Base-by-base conservation (phyloP, 2,797 vertebrate species). In the Onychomys torridus region DNA sequence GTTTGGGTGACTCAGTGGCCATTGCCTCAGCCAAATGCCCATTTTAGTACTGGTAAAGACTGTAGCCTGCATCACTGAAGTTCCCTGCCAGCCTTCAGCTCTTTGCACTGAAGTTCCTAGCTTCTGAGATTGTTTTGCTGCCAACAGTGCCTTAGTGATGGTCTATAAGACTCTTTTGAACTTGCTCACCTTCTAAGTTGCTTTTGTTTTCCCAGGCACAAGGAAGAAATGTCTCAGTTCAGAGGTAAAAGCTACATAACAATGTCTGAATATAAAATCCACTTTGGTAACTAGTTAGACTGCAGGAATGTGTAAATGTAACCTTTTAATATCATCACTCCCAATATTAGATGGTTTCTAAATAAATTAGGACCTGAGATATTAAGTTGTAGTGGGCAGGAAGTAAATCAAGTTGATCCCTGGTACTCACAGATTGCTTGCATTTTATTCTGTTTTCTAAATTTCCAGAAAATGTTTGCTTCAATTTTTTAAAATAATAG, bases 341-440 rank as follows among this genome's bases (percentile, higher is more conserved):
- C 3, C 14, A 85, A 37, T 4, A 88, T 65, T 67, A 84, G 78
- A 16, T 0, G 37, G 34, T 83, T 89, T 7, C 40, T 67, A 90
- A 81, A 63, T 88, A 77, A 81, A 52, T 96, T 78, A 89, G 11
- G 16, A 57, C 43, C 77, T 34, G 49, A 95, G 27, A 69, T 93
- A 92, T 61, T 81, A 61, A 93, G 34, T 12, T 86, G 8, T 25
- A 67, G 12, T 81, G 17, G 25, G 9, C 67, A 83, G 23, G 34
- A 69, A 14, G 5, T 32, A 71, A 93, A 88, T 89, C 37, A 82
- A 11, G 19, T 76, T 79, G 34, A 55, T 29, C 84, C 19, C 43
- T 40, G 63, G 9, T 55, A 12, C 52, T 61, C 0, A 65, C 13
- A 55, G 87, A 29, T 67, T 90, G 76, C 37, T 85, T 87, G 0